Conservation (phyloP, 2,888 invertebrate species). For the Petrophora chlorosata region DNA sequence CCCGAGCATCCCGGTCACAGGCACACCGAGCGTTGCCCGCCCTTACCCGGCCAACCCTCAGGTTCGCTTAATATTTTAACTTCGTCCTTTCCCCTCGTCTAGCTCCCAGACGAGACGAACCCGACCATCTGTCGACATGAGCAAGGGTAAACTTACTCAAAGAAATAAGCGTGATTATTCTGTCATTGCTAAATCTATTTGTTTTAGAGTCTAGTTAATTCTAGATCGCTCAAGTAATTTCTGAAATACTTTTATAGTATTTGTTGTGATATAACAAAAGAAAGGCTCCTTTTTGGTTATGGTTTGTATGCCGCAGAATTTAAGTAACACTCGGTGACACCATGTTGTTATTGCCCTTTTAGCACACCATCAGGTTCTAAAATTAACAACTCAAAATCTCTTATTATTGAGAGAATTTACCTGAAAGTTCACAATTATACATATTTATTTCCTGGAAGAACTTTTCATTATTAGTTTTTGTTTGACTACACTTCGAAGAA, state of each 20-base stretch:
- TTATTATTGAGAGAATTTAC: too few species aligned
- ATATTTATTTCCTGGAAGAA: too few species aligned
- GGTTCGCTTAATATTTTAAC: conserved; percentile 55
- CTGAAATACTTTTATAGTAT: background rate
- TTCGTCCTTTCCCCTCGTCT: conserved; percentile 56
- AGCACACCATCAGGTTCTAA: too few species aligned
- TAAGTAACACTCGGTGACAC: too few species aligned
- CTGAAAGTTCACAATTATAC: too few species aligned
- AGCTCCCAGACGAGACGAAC: conserved; percentile 48
- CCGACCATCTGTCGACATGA: conserved; percentile 30
- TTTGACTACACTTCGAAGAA: too few species aligned
- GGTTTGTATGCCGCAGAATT: too few species aligned
- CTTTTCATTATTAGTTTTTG: too few species aligned
- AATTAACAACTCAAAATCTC: too few species aligned
- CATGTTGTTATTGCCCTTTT: too few species aligned
- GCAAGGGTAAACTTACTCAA: conserved; percentile 28
- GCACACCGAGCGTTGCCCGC: conserved; percentile 41
- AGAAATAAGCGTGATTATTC: conserved; percentile 14
- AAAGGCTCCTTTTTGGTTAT: background rate
- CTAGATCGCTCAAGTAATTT: background rate
- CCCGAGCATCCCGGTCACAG: conserved; percentile 47
- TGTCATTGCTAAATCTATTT: background rate
- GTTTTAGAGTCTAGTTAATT: background rate
- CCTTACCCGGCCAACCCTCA: conserved; percentile 55
- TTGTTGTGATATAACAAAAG: background rate